Evolutionary conservation across 2,797 vertebrate genomes (phyloP).

Genomic region (Characodon lateralis): DNA sequence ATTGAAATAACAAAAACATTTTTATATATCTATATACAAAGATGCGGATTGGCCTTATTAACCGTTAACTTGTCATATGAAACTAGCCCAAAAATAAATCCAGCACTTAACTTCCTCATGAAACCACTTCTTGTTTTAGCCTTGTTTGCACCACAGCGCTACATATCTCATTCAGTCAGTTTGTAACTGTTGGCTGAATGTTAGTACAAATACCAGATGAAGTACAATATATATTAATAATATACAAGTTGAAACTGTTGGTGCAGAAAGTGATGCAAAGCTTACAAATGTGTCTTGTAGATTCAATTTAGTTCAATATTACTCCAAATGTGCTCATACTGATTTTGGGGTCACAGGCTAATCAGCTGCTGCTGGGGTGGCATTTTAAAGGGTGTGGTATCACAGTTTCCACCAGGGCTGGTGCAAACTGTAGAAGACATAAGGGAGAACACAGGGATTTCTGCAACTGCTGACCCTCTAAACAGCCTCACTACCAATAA

Average conservation of each 20-base stretch:
- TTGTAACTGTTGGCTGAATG: neutral
- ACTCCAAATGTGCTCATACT: neutral
- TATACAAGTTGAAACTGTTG: neutral
- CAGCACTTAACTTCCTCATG: neutral
- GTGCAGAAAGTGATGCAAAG: neutral
- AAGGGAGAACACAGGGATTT: neutral
- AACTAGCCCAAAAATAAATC: conserved; percentile 3
- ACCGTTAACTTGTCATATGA: neutral
- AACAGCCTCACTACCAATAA: no score
- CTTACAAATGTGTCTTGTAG: conserved; percentile 2
- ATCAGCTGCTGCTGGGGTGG: neutral
- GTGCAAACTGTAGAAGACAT: neutral
- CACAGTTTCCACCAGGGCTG: neutral
- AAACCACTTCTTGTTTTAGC: conserved; percentile 4
- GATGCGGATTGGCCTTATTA: conserved; percentile 11
- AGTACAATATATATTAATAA: conserved; percentile 1
- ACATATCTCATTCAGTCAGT: neutral
- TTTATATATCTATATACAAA: neutral
- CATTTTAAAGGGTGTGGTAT: neutral
- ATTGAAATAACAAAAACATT: neutral
- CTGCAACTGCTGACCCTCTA: neutral
- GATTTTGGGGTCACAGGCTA: neutral
- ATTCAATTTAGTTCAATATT: neutral
- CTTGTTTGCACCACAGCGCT: neutral
- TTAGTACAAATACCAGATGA: neutral